Evolutionary conservation across 2,888 invertebrate genomes (phyloP), one percentile per base, ranked within the genome.

Genomic region (Ischnura elegans): DNA sequence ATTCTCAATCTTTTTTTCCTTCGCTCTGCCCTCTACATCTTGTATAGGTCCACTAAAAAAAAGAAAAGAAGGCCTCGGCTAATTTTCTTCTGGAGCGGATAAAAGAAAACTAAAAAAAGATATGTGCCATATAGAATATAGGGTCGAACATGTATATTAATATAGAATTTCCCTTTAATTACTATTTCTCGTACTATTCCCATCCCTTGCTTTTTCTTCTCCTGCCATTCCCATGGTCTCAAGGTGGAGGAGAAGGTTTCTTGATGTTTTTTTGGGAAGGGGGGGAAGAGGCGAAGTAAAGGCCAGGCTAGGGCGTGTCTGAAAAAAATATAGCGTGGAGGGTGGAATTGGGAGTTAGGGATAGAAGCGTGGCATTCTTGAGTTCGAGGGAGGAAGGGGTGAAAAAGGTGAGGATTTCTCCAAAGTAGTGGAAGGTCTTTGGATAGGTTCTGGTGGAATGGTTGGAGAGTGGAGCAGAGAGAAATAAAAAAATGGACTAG

Each of bases 401-500:
- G 85, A 25, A 85, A 29, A 43, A 43, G 85, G 19, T 25, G 85
- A 43, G 85, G 42, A 42, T 42, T 36, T 36, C 4, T 61, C 2
- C 1, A 61, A 61, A 10, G 61, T 8, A 36, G 61, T 36, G 36
- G 76, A 2, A 76, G 25, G 76, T 0, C 76, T 36, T 76, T 0
- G 36, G 76, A 76, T 76, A 76, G 36, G 29, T 76, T 55, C 43
- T 19, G 55, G 51, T 55, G 55, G 55, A 51, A 46, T 29, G 47
- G 19, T n/a, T 2, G 46, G 87, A 87, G 47, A 4, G 51, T 51
- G 25, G 36, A 43, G 46, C 0, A 46, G 45, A n/a, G 85, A 42
- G 85, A 36, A 25, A 87, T 51, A 47, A 90, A 90, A 61, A 90
- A 90, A 21, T 90, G 86, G 61, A 66, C 61, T 90, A 43, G 61